phyloP scores from a whole-genome alignment of 2,113 vertebrate species.

The Siphamia tubifer region DNA sequence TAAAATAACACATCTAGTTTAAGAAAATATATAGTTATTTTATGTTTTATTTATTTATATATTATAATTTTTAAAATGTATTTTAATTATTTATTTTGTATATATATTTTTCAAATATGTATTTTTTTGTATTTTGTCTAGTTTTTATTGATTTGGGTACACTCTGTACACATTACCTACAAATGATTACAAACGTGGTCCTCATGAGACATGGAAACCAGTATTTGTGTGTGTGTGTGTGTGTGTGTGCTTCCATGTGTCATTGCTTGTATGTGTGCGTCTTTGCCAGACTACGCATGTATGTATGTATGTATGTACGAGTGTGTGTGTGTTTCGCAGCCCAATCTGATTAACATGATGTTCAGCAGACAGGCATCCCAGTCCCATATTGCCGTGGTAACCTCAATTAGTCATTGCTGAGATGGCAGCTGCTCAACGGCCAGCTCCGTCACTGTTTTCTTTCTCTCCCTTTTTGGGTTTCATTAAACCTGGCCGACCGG shows the following conservation, averaged over 20 bases:
- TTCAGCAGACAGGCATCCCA: conserved; percentile 52
- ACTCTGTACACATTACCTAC: too few relatives aligned
- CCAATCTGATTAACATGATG: conserved; percentile 62
- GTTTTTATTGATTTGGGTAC: too few relatives aligned
- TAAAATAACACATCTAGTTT: too few relatives aligned
- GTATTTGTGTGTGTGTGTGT: background rate
- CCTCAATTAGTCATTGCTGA: conserved; percentile 65
- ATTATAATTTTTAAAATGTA: too few relatives aligned
- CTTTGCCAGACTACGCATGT: background rate
- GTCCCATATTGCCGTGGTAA: conserved; percentile 61
- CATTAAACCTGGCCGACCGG: conserved; percentile 23
- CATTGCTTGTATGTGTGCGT: too few relatives aligned
- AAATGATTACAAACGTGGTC: too few relatives aligned
- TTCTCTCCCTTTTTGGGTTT: conserved; percentile 7
- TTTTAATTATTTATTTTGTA: too few relatives aligned
- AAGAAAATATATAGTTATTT: too few relatives aligned
- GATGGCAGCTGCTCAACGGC: conserved; percentile 49
- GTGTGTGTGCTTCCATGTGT: background rate
- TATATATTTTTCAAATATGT: too few relatives aligned
- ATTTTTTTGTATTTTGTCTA: too few relatives aligned
- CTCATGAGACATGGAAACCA: too few relatives aligned
- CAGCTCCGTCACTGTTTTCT: conserved; percentile 41
- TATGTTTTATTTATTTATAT: too few relatives aligned
- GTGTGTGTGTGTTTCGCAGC: conserved; percentile 2
- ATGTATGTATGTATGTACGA: background rate